These are phyloP conservation scores for Coenobita brevimanus DNA, from an alignment of 1,140 invertebrate species.

Conservation along the genomic window DNA sequence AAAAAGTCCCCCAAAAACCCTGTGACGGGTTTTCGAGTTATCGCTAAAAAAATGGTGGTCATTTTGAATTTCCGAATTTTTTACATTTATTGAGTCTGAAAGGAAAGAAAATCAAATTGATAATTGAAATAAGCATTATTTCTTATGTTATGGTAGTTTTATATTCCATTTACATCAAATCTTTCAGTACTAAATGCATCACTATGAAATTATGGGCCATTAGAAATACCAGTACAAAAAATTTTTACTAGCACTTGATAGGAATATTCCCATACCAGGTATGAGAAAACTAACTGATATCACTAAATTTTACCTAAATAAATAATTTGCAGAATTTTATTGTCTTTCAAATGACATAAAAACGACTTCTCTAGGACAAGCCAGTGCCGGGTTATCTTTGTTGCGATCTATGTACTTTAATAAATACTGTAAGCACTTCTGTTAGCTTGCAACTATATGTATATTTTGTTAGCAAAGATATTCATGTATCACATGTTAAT, in stretches of 20 bases:
- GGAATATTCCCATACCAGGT: too few species aligned
- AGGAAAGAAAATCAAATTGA: not conserved
- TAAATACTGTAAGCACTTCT: conserved; percentile 9
- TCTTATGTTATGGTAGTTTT: conserved; percentile 4
- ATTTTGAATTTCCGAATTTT: conserved; percentile 15
- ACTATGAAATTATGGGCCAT: conserved; percentile 36
- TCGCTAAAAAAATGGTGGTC: not conserved
- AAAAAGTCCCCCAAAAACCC: conserved; percentile 3
- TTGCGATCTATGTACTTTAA: conserved; percentile 21
- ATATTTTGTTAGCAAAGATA: conserved; percentile 24
- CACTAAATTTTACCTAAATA: conserved; percentile 4
- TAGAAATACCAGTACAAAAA: too few species aligned
- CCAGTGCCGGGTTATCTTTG: conserved; percentile 9
- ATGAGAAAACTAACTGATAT: too few species aligned
- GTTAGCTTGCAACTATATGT: conserved; percentile 11
- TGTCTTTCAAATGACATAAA: conserved; percentile 27
- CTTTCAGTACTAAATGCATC: conserved; percentile 27
- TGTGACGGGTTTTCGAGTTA: conserved; percentile 21
- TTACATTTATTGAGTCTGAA: conserved; percentile 9
- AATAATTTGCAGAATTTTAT: conserved; percentile 7
- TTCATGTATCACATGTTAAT: conserved; percentile 4
- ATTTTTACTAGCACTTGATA: too few species aligned
- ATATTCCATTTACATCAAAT: conserved; percentile 4
- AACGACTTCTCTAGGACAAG: conserved; percentile 8
- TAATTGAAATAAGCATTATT: conserved; percentile 15